Conservation (phyloP, 1,140 invertebrate genomes). For the Bradysia coprophila region DNA sequence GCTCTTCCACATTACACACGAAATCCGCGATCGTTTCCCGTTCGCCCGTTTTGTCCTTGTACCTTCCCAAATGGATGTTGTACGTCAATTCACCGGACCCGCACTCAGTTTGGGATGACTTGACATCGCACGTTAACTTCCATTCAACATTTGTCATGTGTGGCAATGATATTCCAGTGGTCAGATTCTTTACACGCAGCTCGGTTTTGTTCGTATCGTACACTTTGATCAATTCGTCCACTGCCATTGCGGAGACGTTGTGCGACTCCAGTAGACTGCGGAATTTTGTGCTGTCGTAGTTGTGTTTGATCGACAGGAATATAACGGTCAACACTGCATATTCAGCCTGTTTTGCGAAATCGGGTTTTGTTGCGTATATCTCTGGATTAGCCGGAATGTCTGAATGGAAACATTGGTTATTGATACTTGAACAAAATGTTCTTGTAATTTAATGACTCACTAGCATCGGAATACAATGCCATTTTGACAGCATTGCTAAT, state of each 20-base stretch:
- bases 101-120: conserved; percentile 15
- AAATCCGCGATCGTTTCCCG: conserved; percentile 16
- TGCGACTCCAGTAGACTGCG: conserved; percentile 11
- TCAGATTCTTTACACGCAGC: conserved; percentile 14
- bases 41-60: conserved; percentile 14
- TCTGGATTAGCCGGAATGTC: conserved; percentile 19
- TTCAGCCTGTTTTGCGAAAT: conserved; percentile 19
- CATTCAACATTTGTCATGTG: conserved; percentile 21
- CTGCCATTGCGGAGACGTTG: conserved; percentile 6
- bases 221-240: conserved; percentile 14
- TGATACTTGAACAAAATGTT: too few species aligned
- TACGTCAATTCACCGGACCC: conserved; percentile 15
- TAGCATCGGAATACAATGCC: conserved; percentile 18
- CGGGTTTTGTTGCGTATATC: conserved; percentile 17
- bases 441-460: too few species aligned
- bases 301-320: conserved; percentile 16
- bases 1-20: conserved; percentile 18
- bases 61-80: conserved; percentile 15
- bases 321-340: conserved; percentile 17
- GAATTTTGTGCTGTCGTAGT: conserved; percentile 8
- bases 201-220: conserved; percentile 17
- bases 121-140: conserved; percentile 18
- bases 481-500: conserved; percentile 17
- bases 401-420: too few species aligned
- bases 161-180: conserved; percentile 14